These are phyloP conservation scores for Cotesia chilonis DNA, from an alignment of 1,140 invertebrate genomes.

Conservation along the genomic window DNA sequence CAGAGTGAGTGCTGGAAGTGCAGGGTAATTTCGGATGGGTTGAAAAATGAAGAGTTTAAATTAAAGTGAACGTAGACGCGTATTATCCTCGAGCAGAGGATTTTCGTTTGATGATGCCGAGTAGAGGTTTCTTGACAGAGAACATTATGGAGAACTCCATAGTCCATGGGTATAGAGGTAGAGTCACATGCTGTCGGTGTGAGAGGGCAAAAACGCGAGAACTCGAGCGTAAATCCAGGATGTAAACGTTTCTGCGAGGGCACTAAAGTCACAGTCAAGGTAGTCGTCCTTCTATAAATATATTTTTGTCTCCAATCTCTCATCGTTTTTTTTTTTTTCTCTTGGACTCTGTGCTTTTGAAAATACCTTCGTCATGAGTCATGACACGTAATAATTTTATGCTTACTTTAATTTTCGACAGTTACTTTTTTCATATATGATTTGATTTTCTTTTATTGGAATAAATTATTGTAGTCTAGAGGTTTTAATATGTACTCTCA, in stretches of 20 bases:
- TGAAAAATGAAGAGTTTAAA: constrained; percentile 29
- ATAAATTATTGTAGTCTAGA: too few species aligned
- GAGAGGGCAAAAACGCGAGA: constrained; percentile 43
- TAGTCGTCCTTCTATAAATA: constrained; percentile 36
- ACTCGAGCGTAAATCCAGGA: constrained; percentile 45
- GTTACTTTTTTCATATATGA: not conserved
- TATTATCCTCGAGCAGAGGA: constrained; percentile 1
- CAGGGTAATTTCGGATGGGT: not conserved
- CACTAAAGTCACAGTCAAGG: constrained; percentile 35
- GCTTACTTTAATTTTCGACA: not conserved
- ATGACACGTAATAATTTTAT: not conserved
- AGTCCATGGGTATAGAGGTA: not conserved
- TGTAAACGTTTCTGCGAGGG: constrained; percentile 35
- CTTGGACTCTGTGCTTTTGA: not conserved
- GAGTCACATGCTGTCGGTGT: constrained; percentile 16
- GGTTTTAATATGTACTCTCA: too few species aligned
- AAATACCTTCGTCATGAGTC: not conserved
- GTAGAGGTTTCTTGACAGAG: not conserved
- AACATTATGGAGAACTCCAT: too few species aligned
- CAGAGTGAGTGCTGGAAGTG: not conserved
- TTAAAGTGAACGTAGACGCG: constrained; percentile 29
- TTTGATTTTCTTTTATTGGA: too few species aligned
- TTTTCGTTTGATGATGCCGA: constrained; percentile 13
- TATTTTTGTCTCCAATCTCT: constrained; percentile 22
- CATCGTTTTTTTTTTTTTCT: not conserved